A percentile compares a stretch with the other conserved stretches of the same genome.
Conservation (phyloP, 2,797 vertebrate species). For the Falco berigora region DNA sequence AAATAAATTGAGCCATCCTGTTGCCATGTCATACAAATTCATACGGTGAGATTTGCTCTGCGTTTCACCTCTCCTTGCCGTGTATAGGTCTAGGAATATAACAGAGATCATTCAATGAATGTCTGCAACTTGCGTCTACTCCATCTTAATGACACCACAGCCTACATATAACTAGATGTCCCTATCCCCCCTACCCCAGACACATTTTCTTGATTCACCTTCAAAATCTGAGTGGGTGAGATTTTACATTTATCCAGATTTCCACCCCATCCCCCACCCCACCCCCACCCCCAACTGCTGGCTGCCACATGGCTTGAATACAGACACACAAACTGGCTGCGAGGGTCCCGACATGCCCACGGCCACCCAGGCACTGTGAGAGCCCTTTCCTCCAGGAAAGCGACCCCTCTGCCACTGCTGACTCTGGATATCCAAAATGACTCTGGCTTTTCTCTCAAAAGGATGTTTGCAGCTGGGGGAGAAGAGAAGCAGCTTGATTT, state of each 20-base stretch:
- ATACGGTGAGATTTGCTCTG: neutral
- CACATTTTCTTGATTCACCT: neutral
- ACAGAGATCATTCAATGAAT: neutral
- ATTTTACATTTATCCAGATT: neutral
- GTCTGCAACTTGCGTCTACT: neutral
- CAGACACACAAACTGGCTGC: neutral
- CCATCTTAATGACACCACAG: neutral
- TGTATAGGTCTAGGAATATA: neutral
- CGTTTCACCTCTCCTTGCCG: neutral
- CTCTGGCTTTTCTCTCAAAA: neutral
- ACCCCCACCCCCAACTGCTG: neutral
- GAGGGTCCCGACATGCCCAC: neutral
- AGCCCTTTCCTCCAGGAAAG: neutral
- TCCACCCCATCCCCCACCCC: neutral
- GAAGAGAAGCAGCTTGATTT: neutral
- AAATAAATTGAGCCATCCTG: neutral
- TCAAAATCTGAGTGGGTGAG: neutral
- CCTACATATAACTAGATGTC: neutral
- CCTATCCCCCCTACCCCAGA: rapidly evolving
- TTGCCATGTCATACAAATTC: neutral
- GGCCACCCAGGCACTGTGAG: neutral
- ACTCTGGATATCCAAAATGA: neutral
- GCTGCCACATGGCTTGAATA: neutral
- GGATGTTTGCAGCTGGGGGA: neutral
- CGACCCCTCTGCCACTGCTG: neutral